phyloP scores from a whole-genome alignment of 1,140 invertebrate genomes.

The Dendroctonus ponderosae region DNA sequence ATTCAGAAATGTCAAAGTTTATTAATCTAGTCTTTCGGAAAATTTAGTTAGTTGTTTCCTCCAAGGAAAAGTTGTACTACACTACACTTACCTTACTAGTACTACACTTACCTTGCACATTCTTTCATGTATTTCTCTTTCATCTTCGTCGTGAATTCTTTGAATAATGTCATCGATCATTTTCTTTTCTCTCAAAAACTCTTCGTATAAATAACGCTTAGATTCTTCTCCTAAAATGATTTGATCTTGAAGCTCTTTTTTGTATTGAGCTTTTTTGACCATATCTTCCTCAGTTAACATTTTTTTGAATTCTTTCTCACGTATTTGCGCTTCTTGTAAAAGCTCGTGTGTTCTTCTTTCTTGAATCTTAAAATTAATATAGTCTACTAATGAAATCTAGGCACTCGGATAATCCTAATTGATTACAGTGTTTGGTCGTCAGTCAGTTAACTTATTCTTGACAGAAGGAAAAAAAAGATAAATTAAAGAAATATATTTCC shows the following conservation, averaged over 20 bases:
- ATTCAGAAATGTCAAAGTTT: no score
- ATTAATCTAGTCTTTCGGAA: not conserved
- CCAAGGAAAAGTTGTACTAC: no score
- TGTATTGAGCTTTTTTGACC: slow-evolving; percentile 45
- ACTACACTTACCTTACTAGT: slow-evolving; percentile 28
- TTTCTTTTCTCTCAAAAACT: slow-evolving; percentile 51
- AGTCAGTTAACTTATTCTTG: no score
- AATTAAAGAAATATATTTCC: no score
- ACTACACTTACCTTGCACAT: slow-evolving; percentile 37
- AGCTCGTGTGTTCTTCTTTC: slow-evolving; percentile 33
- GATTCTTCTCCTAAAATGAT: slow-evolving; percentile 47
- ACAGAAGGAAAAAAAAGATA: no score
- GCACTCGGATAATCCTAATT: no score
- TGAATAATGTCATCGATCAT: slow-evolving; percentile 50
- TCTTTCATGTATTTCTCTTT: slow-evolving; percentile 44
- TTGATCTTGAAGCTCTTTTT: slow-evolving; percentile 50
- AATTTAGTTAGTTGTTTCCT: not conserved
- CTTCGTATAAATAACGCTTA: slow-evolving; percentile 48
- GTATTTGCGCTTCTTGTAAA: slow-evolving; percentile 33
- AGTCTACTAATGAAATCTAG: no score
- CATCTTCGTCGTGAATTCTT: slow-evolving; percentile 50
- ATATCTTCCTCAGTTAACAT: slow-evolving; percentile 39
- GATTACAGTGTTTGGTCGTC: no score
- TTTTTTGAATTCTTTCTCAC: slow-evolving; percentile 38
- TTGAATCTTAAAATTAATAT: slow-evolving; percentile 28